Evolutionary conservation across 2,113 vertebrate species (phyloP), one percentile per base, ranked within the genome.

Genomic region (Colius striatus): DNA sequence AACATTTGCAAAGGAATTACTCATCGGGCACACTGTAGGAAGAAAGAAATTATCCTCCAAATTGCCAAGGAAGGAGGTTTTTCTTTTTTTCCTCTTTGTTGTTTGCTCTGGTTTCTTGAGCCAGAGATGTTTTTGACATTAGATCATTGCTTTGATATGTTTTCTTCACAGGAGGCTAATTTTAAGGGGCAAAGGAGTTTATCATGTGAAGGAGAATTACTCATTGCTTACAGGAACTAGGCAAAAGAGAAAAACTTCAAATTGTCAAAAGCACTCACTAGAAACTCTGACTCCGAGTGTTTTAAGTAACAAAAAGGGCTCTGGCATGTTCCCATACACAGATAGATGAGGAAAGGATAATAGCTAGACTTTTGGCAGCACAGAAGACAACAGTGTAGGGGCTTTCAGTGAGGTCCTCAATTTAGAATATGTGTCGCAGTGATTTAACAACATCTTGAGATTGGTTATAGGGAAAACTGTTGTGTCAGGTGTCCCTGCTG

Each of bases 1-100:
- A 93, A 34, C 75, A 96, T 93, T 95, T 92, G 53, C 85, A 91
- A 90, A 90, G 82, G 68, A 94, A 95, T 96, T 95, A 94, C 75
- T 96, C 87, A 95, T 94, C 74, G 21, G 47, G 29, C 10, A 57
- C 21, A 85, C 75, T 67, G 88, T 87, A 96, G 75, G 92, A 92
- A 94, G 93, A 90, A 96, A 89, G 26, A 96, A 94, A 84, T 73
- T 91, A 25, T 93, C 27, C 36, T 92, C 68, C 62, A 86, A 96
- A 90, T 90, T 95, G 65, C 61, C 34, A 71, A 8, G 30, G 60
- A 95, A 92, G 82, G 65, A 93, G 32, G 7, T 71, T 84, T 70
- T 73, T 73, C 7, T n/a, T 54, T 57, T 68, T 67, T 72, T 32
- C 21, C 26, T 54, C 41, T 78, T 10, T 91, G 50, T 87, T 86